Evolutionary conservation across 2,113 vertebrate genomes (phyloP).

Genomic region (Syrrhaptes paradoxus): DNA sequence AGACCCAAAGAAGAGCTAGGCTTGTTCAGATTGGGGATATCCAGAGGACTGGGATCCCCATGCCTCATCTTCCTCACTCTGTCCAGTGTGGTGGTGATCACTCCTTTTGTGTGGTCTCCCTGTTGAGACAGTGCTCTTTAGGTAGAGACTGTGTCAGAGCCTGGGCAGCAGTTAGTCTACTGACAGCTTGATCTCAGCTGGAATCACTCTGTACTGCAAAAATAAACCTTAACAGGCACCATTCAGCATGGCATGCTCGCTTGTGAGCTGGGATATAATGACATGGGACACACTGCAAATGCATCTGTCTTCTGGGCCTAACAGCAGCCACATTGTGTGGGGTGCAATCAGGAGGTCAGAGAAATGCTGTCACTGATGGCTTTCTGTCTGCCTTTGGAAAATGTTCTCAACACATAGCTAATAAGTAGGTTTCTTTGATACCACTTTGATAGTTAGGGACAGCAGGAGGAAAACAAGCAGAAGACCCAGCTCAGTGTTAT

Average conservation of each 20-base stretch:
- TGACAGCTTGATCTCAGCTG: neutral
- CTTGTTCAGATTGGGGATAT: neutral
- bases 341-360: constrained; percentile 54
- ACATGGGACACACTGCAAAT: constrained; percentile 12
- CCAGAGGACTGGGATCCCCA: neutral
- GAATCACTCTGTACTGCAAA: neutral
- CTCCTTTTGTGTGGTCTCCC: neutral
- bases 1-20: neutral
- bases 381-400: constrained; percentile 48
- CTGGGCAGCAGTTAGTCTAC: neutral
- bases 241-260: accelerated
- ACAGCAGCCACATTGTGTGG: constrained; percentile 2
- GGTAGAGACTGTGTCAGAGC: neutral
- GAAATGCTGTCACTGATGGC: constrained; percentile 24
- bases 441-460: constrained; percentile 55
- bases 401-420: constrained; percentile 44
- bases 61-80: neutral
- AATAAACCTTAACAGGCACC: neutral
- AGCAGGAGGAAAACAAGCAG: constrained; percentile 55
- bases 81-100: neutral
- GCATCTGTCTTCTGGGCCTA: constrained; percentile 21
- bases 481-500: constrained; percentile 8
- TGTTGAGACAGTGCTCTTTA: neutral
- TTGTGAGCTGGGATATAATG: neutral
- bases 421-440: constrained; percentile 61